Percentiles rank a stretch among this genome's conserved stretches.
These are phyloP conservation scores for Brachypodius melanocephalos DNA, from an alignment of 2,113 vertebrate genomes.

Conservation along the genomic window DNA sequence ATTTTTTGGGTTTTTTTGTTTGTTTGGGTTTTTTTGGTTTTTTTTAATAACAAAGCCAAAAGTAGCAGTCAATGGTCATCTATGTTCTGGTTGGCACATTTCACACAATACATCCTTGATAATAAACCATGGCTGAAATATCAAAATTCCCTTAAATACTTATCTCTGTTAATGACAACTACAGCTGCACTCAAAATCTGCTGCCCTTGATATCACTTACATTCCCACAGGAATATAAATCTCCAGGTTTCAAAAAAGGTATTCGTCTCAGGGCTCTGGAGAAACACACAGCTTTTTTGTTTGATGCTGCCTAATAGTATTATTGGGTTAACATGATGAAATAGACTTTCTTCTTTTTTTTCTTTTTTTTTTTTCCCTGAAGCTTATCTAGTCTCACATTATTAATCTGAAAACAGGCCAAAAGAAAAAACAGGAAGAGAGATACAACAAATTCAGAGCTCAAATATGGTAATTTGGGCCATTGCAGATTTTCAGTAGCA, in stretches of 20 bases:
- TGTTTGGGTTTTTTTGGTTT: too few species aligned
- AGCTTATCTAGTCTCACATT: neutral
- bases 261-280: neutral
- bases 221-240: constrained; percentile 37
- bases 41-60: neutral
- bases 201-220: neutral
- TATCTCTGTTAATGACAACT: neutral
- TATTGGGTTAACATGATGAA: neutral
- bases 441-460: neutral
- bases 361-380: neutral
- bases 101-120: neutral
- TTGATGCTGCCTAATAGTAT: neutral
- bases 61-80: neutral
- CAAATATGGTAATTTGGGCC: neutral
- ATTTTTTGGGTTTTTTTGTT: too few species aligned
- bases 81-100: neutral
- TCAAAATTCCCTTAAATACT: constrained; percentile 15
- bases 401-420: neutral
- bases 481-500: neutral
- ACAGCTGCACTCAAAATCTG: constrained; percentile 10
- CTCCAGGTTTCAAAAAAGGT: neutral
- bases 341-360: too few species aligned
- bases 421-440: neutral
- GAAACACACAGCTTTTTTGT: neutral
- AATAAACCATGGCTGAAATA: neutral